These are phyloP conservation scores for Anodontia alba DNA, from an alignment of 2,888 invertebrate genomes.

Conservation along the genomic window DNA sequence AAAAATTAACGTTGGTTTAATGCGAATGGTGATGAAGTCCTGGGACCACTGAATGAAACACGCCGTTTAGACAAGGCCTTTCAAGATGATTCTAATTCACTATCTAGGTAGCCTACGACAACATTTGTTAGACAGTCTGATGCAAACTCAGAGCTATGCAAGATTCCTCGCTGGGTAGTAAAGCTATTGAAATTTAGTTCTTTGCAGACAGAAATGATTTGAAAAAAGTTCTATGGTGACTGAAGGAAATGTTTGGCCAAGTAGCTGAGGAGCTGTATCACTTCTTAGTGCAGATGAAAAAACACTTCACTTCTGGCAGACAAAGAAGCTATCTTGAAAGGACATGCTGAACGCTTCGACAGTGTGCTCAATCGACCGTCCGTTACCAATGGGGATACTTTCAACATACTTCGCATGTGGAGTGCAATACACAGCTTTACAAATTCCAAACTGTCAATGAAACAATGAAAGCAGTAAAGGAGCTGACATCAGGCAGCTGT, in stretches of 20 bases:
- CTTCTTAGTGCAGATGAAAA: too few species aligned
- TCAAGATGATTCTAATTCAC: too few species aligned
- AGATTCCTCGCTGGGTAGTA: neutral
- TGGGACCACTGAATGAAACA: too few species aligned
- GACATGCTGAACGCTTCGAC: constrained; percentile 51
- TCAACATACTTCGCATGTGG: constrained; percentile 19
- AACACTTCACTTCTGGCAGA: constrained; percentile 16
- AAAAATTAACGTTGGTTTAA: too few species aligned
- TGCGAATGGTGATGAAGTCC: too few species aligned
- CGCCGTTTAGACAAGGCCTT: too few species aligned
- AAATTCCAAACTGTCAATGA: neutral
- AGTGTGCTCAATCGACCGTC: constrained; percentile 45
- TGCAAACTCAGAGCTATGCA: too few species aligned
- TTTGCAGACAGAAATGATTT: too few species aligned
- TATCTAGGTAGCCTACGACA: too few species aligned
- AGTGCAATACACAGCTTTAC: neutral
- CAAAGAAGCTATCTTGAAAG: constrained; percentile 10
- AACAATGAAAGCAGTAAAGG: neutral
- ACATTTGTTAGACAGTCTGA: too few species aligned
- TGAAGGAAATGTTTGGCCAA: neutral
- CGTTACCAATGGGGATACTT: constrained; percentile 34
- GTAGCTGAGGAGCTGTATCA: neutral
- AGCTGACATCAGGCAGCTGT: neutral
- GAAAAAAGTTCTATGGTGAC: neutral
- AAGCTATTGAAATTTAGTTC: too few species aligned